Percentiles rank a stretch among this genome's conserved stretches.
These are phyloP conservation scores for Rhinatrema bivittatum DNA, from an alignment of 2,797 vertebrate species.

Conservation along the genomic window DNA sequence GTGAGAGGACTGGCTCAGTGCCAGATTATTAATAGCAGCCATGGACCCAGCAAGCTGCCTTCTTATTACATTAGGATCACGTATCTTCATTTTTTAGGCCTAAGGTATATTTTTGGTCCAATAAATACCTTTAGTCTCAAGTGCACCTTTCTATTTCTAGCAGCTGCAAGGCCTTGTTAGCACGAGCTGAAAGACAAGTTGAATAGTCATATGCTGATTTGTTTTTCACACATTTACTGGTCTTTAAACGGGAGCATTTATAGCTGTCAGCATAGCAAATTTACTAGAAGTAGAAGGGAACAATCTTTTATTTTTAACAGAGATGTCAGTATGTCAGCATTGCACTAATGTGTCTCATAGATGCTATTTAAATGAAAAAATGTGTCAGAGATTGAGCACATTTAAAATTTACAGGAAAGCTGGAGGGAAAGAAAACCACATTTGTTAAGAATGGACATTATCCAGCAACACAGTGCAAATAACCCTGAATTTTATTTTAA, in stretches of 20 bases:
- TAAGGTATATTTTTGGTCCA: constrained; percentile 11
- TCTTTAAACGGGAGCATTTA: constrained; percentile 25
- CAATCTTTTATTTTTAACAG: constrained; percentile 24
- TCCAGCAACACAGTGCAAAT: no score
- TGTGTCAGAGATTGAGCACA: constrained; percentile 29
- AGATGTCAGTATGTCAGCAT: constrained; percentile 24
- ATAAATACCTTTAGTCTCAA: constrained; percentile 23
- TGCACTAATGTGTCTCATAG: constrained; percentile 22
- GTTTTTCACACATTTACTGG: constrained; percentile 29
- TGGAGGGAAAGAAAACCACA: constrained; percentile 4
- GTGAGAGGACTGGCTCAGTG: no score
- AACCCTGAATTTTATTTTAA: no score
- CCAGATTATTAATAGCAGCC: no score
- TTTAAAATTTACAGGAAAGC: constrained; percentile 15
- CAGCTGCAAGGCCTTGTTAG: constrained; percentile 16
- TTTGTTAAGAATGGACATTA: constrained; percentile 13
- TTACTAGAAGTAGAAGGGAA: constrained; percentile 24
- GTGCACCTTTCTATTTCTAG: constrained; percentile 21
- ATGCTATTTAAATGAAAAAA: constrained; percentile 26
- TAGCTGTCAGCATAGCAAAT: constrained; percentile 21
- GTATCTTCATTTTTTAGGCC: no score
- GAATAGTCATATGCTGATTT: constrained; percentile 23
- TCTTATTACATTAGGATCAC: no score
- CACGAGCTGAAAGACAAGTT: constrained; percentile 24
- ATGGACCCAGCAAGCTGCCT: no score